Evolutionary conservation across 2,888 invertebrate genomes (phyloP).

Genomic region (Erebia aethiops): DNA sequence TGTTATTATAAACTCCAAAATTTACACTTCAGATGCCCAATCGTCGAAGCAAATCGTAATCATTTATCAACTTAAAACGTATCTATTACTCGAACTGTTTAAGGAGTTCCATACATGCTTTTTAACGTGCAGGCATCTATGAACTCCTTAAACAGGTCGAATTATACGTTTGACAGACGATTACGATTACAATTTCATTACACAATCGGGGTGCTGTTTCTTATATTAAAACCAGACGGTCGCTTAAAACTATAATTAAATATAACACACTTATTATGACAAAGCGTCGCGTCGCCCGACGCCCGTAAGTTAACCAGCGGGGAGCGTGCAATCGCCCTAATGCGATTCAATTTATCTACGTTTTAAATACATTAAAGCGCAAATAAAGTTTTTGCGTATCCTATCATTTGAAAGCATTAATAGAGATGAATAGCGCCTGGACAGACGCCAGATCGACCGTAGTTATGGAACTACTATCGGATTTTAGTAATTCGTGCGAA

Average conservation of each 20-base stretch:
- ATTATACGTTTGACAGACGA: no score
- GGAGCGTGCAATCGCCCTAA: constrained; percentile 41
- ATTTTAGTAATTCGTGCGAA: constrained; percentile 39
- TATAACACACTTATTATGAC: constrained; percentile 25
- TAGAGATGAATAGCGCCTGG: constrained; percentile 75
- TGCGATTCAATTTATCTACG: constrained; percentile 54
- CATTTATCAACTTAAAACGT: no score
- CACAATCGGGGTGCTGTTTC: no score
- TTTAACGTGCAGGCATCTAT: no score
- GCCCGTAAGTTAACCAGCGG: constrained; percentile 42
- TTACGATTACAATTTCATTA: no score
- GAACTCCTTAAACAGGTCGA: no score
- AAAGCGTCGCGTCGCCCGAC: constrained; percentile 30
- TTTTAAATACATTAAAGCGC: constrained; percentile 67
- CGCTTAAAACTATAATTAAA: constrained; percentile 5
- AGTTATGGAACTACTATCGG: constrained; percentile 46
- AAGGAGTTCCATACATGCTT: no score
- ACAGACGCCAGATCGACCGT: constrained; percentile 62
- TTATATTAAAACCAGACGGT: background rate
- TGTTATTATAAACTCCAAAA: no score
- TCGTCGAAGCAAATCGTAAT: no score
- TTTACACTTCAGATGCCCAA: no score
- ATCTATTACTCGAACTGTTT: no score
- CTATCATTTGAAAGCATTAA: constrained; percentile 70
- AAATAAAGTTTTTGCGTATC: constrained; percentile 70